These are phyloP conservation scores for Cecropterus lyciades DNA, from an alignment of 1,140 invertebrate species.

Conservation along the genomic window DNA sequence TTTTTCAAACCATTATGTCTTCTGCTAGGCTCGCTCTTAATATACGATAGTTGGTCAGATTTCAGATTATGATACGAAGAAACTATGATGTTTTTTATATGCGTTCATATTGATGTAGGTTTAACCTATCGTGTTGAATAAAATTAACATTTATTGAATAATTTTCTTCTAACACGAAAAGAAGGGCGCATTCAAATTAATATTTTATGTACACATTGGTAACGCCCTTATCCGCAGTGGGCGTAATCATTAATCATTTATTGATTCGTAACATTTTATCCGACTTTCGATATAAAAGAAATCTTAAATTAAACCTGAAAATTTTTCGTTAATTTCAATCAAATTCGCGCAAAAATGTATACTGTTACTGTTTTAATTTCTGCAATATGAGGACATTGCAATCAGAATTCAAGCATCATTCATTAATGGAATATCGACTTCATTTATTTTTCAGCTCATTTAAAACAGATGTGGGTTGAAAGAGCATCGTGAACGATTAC, in stretches of 20 bases:
- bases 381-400: slow-evolving; percentile 6
- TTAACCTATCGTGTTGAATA: neutral
- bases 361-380: neutral
- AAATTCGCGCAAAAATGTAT: neutral
- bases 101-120: neutral
- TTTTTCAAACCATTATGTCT: slow-evolving; percentile 64
- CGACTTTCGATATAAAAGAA: too few relatives aligned
- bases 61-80: slow-evolving; percentile 17
- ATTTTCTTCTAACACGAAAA: too few relatives aligned
- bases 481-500: slow-evolving; percentile 22
- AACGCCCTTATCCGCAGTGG: too few relatives aligned
- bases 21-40: slow-evolving; percentile 29
- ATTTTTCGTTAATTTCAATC: too few relatives aligned
- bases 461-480: slow-evolving; percentile 5
- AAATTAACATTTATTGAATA: too few relatives aligned
- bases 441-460: slow-evolving; percentile 24
- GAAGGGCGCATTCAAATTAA: too few relatives aligned
- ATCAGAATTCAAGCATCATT: slow-evolving; percentile 26
- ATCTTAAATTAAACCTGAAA: too few relatives aligned
- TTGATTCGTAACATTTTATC: too few relatives aligned
- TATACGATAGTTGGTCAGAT: slow-evolving; percentile 34
- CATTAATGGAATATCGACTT: slow-evolving; percentile 19
- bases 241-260: too few relatives aligned
- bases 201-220: too few relatives aligned
- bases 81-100: slow-evolving; percentile 10